Base-by-base conservation (phyloP, 2,113 vertebrate species). In the Thunnus maccoyii region DNA sequence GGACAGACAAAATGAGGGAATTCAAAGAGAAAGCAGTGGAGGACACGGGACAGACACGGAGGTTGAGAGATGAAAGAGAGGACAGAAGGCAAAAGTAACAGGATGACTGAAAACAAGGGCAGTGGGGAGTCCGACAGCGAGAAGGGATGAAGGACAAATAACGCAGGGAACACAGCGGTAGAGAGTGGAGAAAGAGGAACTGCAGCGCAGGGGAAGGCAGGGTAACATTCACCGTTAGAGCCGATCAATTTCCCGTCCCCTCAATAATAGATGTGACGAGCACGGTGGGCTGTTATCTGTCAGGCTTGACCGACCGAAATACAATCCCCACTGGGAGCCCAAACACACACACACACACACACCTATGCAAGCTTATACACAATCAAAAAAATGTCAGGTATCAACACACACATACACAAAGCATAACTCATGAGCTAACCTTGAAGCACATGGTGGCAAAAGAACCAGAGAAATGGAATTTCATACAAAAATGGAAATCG, bases 261-360 rank as follows among this genome's bases (percentile, higher is more conserved):
- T 94, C 86, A 92, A 94, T 94, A 95, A 95, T 93, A 91, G 91
- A 94, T 94, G 88, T 90, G 90, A 94, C 83, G 72, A 93, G 88
- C 76, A 74, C 64, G 64, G 75, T 54, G 86, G 83, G 82, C 78
- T 87, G 87, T 91, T 93, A 92, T 91, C 87, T 91, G 92, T 93
- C 92, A 90, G 77, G 88, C 79, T 81, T 89, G 82, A 86, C 85
- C 68, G 79, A 88, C 87, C 66, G 48, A 83, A 90, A 91, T 85
- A 91, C 92, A 93, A 93, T 92, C 80, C 88, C 89, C 82, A 84
- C 61, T 67, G 89, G 85, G 78, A 67, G 67, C 68, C 9, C 5
- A 56, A 48, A 61, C 58, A 80, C 61, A 64, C 78, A n/a, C 64
- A 14, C 30, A 71, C 67, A 67, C 66, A 56, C 18, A 60, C 51